A percentile compares a stretch with the other conserved stretches of the same genome.
phyloP scores from a whole-genome alignment of 2,797 vertebrate species.

The Potorous gilbertii region DNA sequence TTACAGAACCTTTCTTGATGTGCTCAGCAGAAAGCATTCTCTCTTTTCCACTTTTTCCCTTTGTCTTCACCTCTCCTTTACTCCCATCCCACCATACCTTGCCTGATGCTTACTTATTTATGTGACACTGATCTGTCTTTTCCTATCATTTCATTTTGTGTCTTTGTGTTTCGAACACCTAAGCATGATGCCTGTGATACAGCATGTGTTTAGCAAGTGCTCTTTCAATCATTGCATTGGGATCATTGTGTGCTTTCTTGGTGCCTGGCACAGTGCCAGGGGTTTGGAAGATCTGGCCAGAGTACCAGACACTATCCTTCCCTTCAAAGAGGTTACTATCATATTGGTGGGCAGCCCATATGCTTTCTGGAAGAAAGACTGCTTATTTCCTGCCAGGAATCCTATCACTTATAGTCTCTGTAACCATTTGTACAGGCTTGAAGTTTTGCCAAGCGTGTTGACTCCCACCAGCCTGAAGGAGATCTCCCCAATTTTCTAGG shows the following conservation, averaged over 20 bases:
- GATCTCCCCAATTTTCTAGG: background rate
- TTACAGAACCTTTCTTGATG: background rate
- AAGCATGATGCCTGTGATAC: background rate
- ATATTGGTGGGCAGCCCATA: background rate
- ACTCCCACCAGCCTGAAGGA: background rate
- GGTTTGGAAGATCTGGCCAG: background rate
- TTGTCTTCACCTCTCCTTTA: background rate
- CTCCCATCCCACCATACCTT: background rate
- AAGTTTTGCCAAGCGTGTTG: background rate
- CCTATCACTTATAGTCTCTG: background rate
- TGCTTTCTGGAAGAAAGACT: background rate
- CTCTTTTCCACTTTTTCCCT: background rate
- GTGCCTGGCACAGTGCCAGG: background rate
- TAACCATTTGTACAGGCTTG: background rate
- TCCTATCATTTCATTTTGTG: background rate
- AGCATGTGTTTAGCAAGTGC: background rate
- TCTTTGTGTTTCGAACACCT: background rate
- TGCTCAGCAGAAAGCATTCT: background rate
- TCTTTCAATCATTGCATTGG: background rate
- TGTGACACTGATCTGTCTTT: background rate
- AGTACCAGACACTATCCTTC: background rate
- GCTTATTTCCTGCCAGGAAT: background rate
- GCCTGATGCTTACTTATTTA: background rate
- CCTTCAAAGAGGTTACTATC: background rate
- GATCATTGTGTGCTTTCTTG: background rate